Conservation (phyloP, 2,888 invertebrate genomes). For the Cactoblastis cactorum region DNA sequence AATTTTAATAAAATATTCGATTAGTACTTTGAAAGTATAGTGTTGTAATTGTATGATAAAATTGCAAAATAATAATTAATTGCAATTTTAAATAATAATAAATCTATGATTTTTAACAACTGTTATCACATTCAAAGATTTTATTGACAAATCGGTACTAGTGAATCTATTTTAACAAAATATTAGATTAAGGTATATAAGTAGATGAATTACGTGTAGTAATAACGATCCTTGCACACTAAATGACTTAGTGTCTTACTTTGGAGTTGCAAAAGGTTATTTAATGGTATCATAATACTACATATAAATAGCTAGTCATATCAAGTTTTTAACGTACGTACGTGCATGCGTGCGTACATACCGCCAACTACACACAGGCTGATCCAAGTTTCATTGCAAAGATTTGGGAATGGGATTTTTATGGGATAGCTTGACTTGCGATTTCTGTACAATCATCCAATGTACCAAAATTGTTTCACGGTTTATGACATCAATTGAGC, state of each 20-base stretch:
- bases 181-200: constrained; percentile 28
- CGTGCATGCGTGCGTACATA: too few species aligned
- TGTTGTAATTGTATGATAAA: constrained; percentile 23
- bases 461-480: too few species aligned
- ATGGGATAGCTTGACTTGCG: too few species aligned
- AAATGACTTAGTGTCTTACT: constrained; percentile 34
- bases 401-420: too few species aligned
- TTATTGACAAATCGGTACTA: constrained; percentile 65
- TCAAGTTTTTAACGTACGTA: too few species aligned
- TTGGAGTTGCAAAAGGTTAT: not conserved
- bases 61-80: constrained; percentile 14
- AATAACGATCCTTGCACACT: constrained; percentile 37
- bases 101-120: not conserved
- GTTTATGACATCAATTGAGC: too few species aligned
- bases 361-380: too few species aligned
- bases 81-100: constrained; percentile 7
- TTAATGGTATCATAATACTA: not conserved
- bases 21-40: constrained; percentile 42
- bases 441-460: too few species aligned
- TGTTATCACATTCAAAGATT: constrained; percentile 48
- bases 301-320: too few species aligned
- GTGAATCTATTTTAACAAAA: constrained; percentile 61
- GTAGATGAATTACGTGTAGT: constrained; percentile 34
- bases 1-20: constrained; percentile 51
- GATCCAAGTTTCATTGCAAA: too few species aligned